Evolutionary conservation across 2,797 vertebrate genomes (phyloP).

Genomic region (Rachycentron canadum): DNA sequence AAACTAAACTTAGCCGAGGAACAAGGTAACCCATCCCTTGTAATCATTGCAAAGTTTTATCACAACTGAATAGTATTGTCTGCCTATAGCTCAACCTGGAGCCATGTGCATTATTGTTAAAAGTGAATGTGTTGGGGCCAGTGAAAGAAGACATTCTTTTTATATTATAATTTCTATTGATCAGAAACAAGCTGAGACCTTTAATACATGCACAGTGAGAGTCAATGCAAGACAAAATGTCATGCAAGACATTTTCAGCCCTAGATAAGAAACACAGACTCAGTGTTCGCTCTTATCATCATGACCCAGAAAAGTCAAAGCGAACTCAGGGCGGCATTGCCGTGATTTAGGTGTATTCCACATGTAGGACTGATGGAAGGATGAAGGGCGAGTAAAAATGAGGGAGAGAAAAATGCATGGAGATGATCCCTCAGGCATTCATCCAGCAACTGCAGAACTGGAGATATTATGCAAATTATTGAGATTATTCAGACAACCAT

Average conservation of each 20-base stretch:
- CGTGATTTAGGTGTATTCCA: slow-evolving; percentile 51
- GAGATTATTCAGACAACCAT: slow-evolving; percentile 49
- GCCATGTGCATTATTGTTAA: slow-evolving; percentile 14
- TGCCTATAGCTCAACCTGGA: not conserved
- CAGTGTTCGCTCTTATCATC: slow-evolving; percentile 60
- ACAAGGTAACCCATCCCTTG: slow-evolving; percentile 9
- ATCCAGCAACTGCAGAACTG: slow-evolving; percentile 17
- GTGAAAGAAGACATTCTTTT: slow-evolving; percentile 1
- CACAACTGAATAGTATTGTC: slow-evolving; percentile 1
- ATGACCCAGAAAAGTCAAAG: slow-evolving; percentile 74
- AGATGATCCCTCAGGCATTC: slow-evolving; percentile 49
- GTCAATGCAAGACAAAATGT: slow-evolving; percentile 59
- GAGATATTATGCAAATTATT: slow-evolving; percentile 59
- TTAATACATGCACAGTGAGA: slow-evolving; percentile 33
- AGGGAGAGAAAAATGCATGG: slow-evolving; percentile 20
- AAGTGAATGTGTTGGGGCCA: slow-evolving; percentile 2
- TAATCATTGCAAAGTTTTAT: slow-evolving; percentile 18
- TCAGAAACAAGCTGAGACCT: slow-evolving; percentile 19
- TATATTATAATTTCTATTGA: slow-evolving; percentile 7
- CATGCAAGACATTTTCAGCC: slow-evolving; percentile 46
- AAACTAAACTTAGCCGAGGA: slow-evolving; percentile 1
- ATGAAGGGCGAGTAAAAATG: slow-evolving; percentile 27
- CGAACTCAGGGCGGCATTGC: slow-evolving; percentile 61
- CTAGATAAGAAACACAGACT: slow-evolving; percentile 56
- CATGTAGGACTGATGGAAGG: slow-evolving; percentile 31